Conservation (phyloP, 2,888 invertebrate genomes). For the Drosophila falleni region DNA sequence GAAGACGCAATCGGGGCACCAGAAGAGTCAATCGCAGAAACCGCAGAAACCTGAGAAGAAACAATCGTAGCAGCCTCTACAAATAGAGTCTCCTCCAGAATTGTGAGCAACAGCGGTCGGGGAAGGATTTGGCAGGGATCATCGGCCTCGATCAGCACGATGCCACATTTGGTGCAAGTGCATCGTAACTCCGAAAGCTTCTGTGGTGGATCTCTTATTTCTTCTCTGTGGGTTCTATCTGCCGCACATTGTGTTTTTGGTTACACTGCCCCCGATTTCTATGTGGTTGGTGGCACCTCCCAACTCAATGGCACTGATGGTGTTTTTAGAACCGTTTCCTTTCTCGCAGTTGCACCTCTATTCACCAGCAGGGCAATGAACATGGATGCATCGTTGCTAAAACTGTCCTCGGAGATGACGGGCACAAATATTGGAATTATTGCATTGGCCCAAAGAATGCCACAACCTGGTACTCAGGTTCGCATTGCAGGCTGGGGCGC, state of each 20-base stretch:
- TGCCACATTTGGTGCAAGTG: constrained; percentile 52
- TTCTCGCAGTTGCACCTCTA: constrained; percentile 5
- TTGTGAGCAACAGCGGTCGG: constrained; percentile 9
- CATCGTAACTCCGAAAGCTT: constrained; percentile 14
- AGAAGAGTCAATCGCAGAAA: background rate
- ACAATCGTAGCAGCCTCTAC: constrained; percentile 1
- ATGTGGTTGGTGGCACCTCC: constrained; percentile 61
- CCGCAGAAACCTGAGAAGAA: background rate
- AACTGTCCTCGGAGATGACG: constrained; percentile 37
- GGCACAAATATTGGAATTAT: constrained; percentile 62
- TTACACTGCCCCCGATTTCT: constrained; percentile 9
- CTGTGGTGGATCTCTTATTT: constrained; percentile 71
- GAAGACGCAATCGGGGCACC: background rate
- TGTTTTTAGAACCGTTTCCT: constrained; percentile 26
- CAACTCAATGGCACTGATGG: constrained; percentile 51
- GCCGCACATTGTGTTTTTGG: constrained; percentile 70
- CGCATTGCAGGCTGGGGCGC: constrained; percentile 71
- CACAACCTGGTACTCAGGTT: constrained; percentile 26
- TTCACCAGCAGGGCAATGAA: constrained; percentile 40
- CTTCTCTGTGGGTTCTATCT: constrained; percentile 55
- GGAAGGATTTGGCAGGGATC: constrained; percentile 56
- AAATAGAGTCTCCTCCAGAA: constrained; percentile 15
- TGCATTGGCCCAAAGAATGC: constrained; percentile 23
- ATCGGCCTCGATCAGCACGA: constrained; percentile 10
- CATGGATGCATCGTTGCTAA: constrained; percentile 64